phyloP scores from a whole-genome alignment of 2,797 vertebrate species.

The Cygnus olor region DNA sequence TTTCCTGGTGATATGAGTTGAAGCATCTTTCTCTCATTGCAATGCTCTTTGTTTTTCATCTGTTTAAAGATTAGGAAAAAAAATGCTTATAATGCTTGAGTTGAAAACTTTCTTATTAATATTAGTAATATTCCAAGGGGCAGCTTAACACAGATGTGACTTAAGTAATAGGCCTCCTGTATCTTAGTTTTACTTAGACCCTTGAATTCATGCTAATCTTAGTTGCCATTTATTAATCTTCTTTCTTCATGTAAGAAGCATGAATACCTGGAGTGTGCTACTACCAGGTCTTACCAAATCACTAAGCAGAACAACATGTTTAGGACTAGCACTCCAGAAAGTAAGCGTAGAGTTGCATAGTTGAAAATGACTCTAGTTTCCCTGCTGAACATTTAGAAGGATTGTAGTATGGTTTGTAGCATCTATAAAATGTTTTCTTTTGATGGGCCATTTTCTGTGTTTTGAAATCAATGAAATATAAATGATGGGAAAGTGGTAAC shows the following conservation, averaged over 20 bases:
- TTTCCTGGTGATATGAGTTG: not conserved
- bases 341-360: not conserved
- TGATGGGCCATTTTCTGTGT: not conserved
- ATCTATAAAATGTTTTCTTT: not conserved
- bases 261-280: not conserved
- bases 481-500: not conserved
- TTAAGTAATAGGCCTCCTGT: not conserved
- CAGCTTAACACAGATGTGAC: not conserved
- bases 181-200: not conserved
- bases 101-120: not conserved
- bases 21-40: not conserved
- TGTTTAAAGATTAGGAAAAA: not conserved
- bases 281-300: not conserved
- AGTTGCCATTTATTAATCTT: not conserved
- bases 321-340: not conserved
- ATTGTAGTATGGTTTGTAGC: not conserved
- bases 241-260: not conserved
- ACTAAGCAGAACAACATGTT: not conserved
- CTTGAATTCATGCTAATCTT: not conserved
- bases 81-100: not conserved
- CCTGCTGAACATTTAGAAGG: not conserved
- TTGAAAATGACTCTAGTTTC: not conserved
- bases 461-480: conserved; percentile 10
- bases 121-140: not conserved
- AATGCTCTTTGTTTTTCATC: not conserved